These are phyloP conservation scores for Marronus borbonicus DNA, from an alignment of 2,888 invertebrate genomes.

Conservation along the genomic window DNA sequence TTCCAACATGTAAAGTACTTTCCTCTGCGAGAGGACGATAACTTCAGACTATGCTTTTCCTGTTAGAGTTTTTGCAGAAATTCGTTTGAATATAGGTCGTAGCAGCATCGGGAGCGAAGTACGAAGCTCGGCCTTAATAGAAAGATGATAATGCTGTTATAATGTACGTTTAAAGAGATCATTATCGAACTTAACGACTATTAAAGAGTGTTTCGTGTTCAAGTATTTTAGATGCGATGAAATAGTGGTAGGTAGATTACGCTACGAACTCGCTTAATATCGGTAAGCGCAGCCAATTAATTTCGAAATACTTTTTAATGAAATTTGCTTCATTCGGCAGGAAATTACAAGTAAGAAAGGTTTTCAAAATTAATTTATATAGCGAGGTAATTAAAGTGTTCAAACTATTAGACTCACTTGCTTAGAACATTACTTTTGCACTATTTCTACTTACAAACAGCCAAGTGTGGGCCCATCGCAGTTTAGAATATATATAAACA, in stretches of 20 bases:
- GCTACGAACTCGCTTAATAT: background rate
- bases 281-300: too few relatives aligned
- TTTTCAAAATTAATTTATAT: too few relatives aligned
- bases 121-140: conserved; percentile 7
- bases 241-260: background rate
- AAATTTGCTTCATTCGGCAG: too few relatives aligned
- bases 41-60: conserved; percentile 15
- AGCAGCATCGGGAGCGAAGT: background rate
- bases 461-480: too few relatives aligned
- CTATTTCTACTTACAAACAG: too few relatives aligned
- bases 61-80: conserved; percentile 17
- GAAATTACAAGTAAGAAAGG: too few relatives aligned
- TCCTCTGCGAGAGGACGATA: conserved; percentile 16
- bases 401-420: too few relatives aligned
- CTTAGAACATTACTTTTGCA: too few relatives aligned
- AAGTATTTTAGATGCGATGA: background rate
- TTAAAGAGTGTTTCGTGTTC: conserved; percentile 5
- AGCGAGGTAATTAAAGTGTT: too few relatives aligned
- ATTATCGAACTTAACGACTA: conserved; percentile 6
- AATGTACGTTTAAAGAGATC: conserved; percentile 23
- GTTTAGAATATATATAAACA: too few relatives aligned
- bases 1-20: conserved; percentile 10
- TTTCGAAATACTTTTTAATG: too few relatives aligned
- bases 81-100: background rate
- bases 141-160: conserved; percentile 24